phyloP scores from a whole-genome alignment of 2,113 vertebrate species.

The Australoheros scitulus region DNA sequence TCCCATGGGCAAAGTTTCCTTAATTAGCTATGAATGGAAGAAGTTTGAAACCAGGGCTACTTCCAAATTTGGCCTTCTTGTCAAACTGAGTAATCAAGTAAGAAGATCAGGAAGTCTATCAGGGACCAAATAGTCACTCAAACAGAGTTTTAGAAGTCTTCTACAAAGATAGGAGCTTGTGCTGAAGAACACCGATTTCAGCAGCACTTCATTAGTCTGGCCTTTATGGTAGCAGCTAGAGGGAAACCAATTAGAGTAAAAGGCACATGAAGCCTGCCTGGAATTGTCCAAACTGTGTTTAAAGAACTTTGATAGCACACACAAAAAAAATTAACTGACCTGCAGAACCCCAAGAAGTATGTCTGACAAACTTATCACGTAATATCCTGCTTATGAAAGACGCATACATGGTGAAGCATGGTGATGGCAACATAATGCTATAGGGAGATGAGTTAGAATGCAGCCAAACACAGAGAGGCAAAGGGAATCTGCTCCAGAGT shows the following conservation, averaged over 20 bases:
- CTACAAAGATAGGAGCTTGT: slow-evolving; percentile 3
- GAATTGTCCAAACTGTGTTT: not conserved
- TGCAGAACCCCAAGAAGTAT: not conserved
- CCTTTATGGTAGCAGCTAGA: slow-evolving; percentile 1
- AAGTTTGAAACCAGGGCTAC: not conserved
- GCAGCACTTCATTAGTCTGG: slow-evolving; percentile 7
- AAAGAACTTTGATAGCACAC: not conserved
- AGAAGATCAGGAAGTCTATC: not conserved
- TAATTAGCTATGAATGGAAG: slow-evolving; percentile 6
- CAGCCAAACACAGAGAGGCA: not conserved
- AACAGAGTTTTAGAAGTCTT: not conserved
- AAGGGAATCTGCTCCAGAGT: not conserved
- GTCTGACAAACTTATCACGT: not conserved
- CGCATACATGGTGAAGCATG: not conserved
- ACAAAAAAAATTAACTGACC: not conserved
- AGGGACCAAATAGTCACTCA: not conserved
- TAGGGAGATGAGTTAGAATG: not conserved
- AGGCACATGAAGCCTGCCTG: not conserved
- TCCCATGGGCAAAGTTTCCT: not conserved
- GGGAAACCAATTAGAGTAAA: not conserved
- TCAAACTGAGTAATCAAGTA: slow-evolving; percentile 5
- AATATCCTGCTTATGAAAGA: not conserved
- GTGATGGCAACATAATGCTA: not conserved
- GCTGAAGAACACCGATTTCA: not conserved
- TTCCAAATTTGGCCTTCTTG: not conserved